Evolutionary conservation across 2,113 vertebrate genomes (phyloP).

Genomic region (Lucifuga dentata): DNA sequence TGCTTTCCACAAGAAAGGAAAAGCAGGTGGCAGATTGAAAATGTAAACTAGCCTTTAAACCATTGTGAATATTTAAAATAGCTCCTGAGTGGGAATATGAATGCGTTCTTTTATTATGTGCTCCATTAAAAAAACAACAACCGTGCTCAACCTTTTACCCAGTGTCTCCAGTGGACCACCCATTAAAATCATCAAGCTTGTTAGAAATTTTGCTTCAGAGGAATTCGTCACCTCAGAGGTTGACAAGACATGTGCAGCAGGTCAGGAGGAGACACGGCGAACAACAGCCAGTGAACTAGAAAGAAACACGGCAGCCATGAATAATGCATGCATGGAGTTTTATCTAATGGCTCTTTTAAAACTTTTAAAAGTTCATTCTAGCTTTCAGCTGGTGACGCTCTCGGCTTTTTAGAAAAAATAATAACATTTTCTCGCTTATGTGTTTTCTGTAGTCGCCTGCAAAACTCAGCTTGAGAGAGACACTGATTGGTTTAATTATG

Average conservation of each 20-base stretch:
- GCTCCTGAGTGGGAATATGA: conserved; percentile 18
- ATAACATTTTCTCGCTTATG: no score
- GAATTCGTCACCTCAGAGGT: conserved; percentile 48
- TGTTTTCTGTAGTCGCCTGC: conserved; percentile 24
- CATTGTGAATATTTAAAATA: conserved; percentile 26
- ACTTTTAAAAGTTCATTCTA: conserved; percentile 65
- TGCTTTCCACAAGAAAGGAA: conserved; percentile 5
- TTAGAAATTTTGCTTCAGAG: conserved; percentile 40
- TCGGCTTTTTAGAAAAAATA: no score
- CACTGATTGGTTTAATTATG: conserved; percentile 76
- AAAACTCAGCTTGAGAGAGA: conserved; percentile 50
- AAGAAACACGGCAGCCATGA: conserved; percentile 60
- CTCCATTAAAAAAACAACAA: conserved; percentile 3
- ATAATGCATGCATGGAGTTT: conserved; percentile 73
- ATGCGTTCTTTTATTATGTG: conserved; percentile 7
- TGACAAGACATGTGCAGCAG: conserved; percentile 56
- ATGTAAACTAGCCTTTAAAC: conserved; percentile 12
- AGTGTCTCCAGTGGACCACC: conserved; percentile 21
- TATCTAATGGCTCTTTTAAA: conserved; percentile 67
- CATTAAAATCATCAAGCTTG: conserved; percentile 60
- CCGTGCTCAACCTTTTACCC: conserved; percentile 46
- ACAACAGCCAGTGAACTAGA: conserved; percentile 62
- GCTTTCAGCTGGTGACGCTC: conserved; percentile 48
- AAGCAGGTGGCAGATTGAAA: conserved; percentile 26
- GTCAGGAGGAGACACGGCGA: conserved; percentile 43